phyloP scores from a whole-genome alignment of 2,113 vertebrate genomes.

The Podarcis muralis region DNA sequence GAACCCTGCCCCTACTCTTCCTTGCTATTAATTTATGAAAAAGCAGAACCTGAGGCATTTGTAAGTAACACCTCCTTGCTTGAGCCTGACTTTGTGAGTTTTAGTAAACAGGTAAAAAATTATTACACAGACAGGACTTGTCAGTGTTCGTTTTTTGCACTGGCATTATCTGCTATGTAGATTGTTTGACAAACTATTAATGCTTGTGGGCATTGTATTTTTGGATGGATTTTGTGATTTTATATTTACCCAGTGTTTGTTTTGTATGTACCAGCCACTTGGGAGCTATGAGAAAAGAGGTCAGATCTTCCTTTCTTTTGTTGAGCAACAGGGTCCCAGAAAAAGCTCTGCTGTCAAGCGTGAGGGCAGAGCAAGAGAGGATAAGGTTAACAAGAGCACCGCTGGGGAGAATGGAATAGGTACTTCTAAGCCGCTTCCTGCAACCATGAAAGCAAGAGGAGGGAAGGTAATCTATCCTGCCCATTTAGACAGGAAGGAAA shows the following conservation, averaged over 20 bases:
- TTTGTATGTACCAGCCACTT: background rate
- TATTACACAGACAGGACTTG: background rate
- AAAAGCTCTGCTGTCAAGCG: background rate
- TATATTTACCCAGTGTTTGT: background rate
- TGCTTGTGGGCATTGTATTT: background rate
- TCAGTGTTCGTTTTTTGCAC: background rate
- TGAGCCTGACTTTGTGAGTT: background rate
- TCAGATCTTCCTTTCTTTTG: background rate
- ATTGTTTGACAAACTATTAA: background rate
- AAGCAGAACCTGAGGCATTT: background rate
- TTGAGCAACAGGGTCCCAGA: background rate
- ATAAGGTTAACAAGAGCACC: background rate
- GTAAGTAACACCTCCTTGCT: background rate
- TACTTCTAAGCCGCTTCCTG: background rate
- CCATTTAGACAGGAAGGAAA: background rate
- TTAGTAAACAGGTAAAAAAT: background rate
- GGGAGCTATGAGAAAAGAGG: background rate
- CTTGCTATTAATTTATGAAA: background rate
- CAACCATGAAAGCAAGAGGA: background rate
- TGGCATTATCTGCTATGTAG: background rate
- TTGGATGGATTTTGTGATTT: background rate
- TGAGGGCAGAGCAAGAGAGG: background rate
- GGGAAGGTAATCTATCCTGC: background rate
- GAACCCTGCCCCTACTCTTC: background rate
- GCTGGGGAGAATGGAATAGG: background rate